These are phyloP conservation scores for Mesitornis unicolor DNA, from an alignment of 2,113 vertebrate species.

Conservation along the genomic window DNA sequence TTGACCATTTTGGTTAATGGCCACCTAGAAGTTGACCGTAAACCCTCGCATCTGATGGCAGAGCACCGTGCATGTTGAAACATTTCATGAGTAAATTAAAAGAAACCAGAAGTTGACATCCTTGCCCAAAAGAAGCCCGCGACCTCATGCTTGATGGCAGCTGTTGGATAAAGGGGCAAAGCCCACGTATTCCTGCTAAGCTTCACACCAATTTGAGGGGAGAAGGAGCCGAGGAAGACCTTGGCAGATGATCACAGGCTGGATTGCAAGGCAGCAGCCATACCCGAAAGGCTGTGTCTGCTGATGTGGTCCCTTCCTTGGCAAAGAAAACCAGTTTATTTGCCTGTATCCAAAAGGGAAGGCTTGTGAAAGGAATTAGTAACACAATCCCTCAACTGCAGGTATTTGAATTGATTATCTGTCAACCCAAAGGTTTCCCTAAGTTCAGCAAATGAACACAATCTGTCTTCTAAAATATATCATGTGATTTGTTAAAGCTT, in stretches of 20 bases:
- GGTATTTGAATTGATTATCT: slow-evolving; percentile 75
- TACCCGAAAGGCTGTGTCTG: background rate
- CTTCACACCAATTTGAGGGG: background rate
- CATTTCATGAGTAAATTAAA: background rate
- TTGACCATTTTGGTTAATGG: background rate
- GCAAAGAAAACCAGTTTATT: slow-evolving; percentile 30
- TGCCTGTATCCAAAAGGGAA: slow-evolving; percentile 57
- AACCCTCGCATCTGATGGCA: background rate
- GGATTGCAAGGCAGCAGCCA: background rate
- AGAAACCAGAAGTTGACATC: background rate
- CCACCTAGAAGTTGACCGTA: background rate
- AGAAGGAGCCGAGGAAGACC: background rate
- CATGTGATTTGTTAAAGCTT: slow-evolving; percentile 65
- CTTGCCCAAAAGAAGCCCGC: background rate
- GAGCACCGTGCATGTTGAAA: background rate
- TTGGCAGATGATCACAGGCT: background rate
- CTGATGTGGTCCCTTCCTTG: slow-evolving; percentile 38
- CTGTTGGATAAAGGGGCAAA: background rate
- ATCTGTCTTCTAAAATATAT: slow-evolving; percentile 65
- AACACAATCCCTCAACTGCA: slow-evolving; percentile 68
- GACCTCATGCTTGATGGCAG: background rate
- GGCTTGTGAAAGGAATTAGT: slow-evolving; percentile 66
- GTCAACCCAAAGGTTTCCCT: slow-evolving; percentile 68
- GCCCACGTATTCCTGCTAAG: background rate
- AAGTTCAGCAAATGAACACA: slow-evolving; percentile 72